A percentile compares a stretch with the other conserved stretches of the same genome.
These are phyloP conservation scores for Myrmophylax atrothorax DNA, from an alignment of 2,113 vertebrate species.

Conservation along the genomic window DNA sequence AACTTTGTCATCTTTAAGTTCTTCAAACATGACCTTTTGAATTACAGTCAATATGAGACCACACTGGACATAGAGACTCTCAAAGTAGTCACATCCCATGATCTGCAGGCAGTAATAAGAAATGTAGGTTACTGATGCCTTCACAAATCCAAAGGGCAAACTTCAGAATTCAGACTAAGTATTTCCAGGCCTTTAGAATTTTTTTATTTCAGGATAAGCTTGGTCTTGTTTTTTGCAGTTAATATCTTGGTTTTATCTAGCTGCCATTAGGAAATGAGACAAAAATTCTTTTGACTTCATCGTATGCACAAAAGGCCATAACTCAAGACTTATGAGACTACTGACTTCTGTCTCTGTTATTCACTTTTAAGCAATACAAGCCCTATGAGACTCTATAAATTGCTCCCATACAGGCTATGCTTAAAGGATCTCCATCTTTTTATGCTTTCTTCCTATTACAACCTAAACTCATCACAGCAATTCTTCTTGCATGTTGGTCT, in stretches of 20 bases:
- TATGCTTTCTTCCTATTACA: background rate
- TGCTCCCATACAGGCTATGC: background rate
- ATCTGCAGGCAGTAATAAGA: background rate
- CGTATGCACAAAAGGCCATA: background rate
- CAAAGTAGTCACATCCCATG: background rate
- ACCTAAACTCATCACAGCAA: background rate
- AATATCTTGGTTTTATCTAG: background rate
- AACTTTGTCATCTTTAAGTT: background rate
- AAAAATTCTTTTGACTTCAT: background rate
- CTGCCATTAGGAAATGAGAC: background rate
- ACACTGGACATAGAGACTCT: background rate
- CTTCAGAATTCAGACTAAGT: background rate
- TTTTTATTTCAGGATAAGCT: background rate
- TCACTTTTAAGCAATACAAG: background rate
- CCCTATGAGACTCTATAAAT: background rate
- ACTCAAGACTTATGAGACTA: background rate
- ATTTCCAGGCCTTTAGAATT: background rate
- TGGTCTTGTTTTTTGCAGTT: background rate
- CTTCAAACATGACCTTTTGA: background rate
- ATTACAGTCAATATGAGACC: background rate
- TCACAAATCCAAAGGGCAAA: background rate
- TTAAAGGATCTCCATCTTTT: background rate
- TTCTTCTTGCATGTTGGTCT: background rate
- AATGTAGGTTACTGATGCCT: background rate
- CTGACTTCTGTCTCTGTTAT: background rate